Evolutionary conservation across 2,797 vertebrate species (phyloP).

Genomic region (Gymnocypris eckloni): DNA sequence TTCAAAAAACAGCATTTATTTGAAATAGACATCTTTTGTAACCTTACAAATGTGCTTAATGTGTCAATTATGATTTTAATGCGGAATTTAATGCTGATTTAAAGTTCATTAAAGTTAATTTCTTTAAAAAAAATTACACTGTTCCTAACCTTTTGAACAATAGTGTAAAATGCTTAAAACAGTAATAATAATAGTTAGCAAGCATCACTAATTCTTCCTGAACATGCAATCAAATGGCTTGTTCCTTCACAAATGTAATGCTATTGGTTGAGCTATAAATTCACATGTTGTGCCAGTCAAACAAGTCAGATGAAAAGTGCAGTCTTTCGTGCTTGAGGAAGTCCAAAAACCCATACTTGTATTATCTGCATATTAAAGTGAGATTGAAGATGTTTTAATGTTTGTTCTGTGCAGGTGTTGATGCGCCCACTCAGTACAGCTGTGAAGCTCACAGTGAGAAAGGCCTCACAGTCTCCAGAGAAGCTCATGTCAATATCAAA

Average conservation of each 20-base stretch:
- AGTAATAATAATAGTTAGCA: background rate
- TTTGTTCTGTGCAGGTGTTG: conserved; percentile 80
- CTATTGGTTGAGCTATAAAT: too few relatives aligned
- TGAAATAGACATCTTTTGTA: too few relatives aligned
- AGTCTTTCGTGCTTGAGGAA: too few relatives aligned
- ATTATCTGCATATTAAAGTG: background rate
- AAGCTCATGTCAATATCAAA: conserved; percentile 90
- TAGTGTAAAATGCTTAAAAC: too few relatives aligned
- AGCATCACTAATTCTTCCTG: background rate
- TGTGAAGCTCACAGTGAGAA: conserved; percentile 91
- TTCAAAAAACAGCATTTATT: background rate
- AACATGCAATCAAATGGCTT: background rate
- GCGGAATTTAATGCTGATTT: too few relatives aligned
- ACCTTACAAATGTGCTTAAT: too few relatives aligned
- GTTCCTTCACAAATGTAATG: background rate
- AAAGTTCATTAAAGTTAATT: too few relatives aligned
- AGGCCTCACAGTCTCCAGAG: conserved; percentile 86
- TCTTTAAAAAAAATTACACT: too few relatives aligned
- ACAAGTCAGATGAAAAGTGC: background rate
- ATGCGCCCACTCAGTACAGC: conserved; percentile 82
- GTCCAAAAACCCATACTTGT: background rate
- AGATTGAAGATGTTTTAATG: conserved; percentile 5
- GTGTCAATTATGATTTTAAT: too few relatives aligned
- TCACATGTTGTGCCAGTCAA: too few relatives aligned
- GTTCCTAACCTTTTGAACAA: too few relatives aligned